phyloP scores from a whole-genome alignment of 2,113 vertebrate species.

The Leuciscus idus region DNA sequence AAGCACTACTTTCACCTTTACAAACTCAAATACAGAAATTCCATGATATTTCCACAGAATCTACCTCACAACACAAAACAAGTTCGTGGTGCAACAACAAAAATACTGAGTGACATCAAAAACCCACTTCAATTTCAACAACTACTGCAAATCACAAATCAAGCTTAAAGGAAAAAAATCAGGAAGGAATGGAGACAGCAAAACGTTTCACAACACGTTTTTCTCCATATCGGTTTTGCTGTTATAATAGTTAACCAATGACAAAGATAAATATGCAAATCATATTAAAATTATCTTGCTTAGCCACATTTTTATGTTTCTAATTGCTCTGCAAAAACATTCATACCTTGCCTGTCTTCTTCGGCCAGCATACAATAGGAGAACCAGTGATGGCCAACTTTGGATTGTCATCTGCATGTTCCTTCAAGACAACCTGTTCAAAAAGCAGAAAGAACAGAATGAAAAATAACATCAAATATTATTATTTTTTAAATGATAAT shows the following conservation, averaged over 20 bases:
- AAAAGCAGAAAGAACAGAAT: not conserved
- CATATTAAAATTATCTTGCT: not conserved
- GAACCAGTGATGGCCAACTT: slow-evolving; percentile 88
- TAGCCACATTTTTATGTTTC: not conserved
- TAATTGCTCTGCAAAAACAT: not conserved
- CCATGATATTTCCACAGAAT: not conserved
- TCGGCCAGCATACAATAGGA: slow-evolving; percentile 92
- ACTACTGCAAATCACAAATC: not conserved
- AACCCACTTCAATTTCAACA: not conserved
- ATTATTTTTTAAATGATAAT: too few relatives aligned
- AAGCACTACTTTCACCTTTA: not conserved
- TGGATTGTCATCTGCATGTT: slow-evolving; percentile 91
- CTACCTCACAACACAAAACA: not conserved
- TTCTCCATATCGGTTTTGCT: not conserved
- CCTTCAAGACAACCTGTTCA: slow-evolving; percentile 87
- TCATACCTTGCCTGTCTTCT: slow-evolving; percentile 88
- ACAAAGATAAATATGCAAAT: not conserved
- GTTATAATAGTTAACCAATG: not conserved
- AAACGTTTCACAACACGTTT: not conserved
- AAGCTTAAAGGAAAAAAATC: not conserved
- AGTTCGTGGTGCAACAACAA: too few relatives aligned
- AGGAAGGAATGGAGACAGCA: not conserved
- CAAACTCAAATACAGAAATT: not conserved
- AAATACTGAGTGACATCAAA: not conserved
- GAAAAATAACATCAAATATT: not conserved